Base-by-base conservation (phyloP, 2,888 invertebrate genomes). In the Thymelicus sylvestris region DNA sequence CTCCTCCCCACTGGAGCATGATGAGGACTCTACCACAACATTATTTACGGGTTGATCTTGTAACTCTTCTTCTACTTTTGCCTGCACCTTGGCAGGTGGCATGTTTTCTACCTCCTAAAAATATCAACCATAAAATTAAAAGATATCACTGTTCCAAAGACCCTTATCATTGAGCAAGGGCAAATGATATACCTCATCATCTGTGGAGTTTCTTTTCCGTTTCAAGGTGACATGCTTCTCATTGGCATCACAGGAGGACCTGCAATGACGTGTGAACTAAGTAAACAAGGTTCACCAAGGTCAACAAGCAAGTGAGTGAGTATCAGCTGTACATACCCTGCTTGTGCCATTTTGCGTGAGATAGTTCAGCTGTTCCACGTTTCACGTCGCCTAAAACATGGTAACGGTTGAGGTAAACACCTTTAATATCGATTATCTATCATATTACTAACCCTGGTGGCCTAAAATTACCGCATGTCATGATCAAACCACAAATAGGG, bases 401-500 rank as follows among this genome's bases (percentile, higher is more conserved):
- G 77, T 74, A 74, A 75, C 68, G 65, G 74, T 80, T 85, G 77
- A 83, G 77, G 80, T 70, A 71, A 73, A 67, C 73, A 10, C 52
- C 15, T 12, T 38, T 65, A 61, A 75, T 69, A 67, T 74, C 76
- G 77, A 72, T 73, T 74, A 77, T 66, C 64, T 75, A 80, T 8
- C 38, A 31, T 61, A 70, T 80, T 80, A 82, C 74, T 80, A 78
- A 78, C 44, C 64, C 8, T 80, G 83, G 82, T 82, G 79, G 81
- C 82, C 83, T 82, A 83, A 90, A 90, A 89, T 89, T 89, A 92
- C 93, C 93, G 91, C 93, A 93, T 93, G 93, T 93, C 93, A 92
- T 89, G 87, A 87, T 86, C 85, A 83, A 89, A 83, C 86, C 83
- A 85, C 86, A 91, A 93, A 92, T 93, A 92, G 93, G 93, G 93